Conservation (phyloP, 2,888 invertebrate genomes). For the Ophion ellenae region DNA sequence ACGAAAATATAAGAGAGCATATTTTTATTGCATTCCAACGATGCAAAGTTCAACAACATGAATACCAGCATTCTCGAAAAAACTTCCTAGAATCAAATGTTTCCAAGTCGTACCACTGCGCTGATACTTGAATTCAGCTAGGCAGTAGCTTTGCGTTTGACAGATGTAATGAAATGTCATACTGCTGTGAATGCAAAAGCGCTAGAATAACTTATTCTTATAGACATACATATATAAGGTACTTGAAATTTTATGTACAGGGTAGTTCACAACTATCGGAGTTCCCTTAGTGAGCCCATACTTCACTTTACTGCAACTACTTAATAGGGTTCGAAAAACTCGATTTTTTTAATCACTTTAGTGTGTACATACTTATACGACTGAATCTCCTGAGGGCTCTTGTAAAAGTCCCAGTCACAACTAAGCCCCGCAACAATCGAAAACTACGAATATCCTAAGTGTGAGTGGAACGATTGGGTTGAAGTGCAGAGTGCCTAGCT, state of each 20-base stretch:
- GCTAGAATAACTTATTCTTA: conserved; percentile 9
- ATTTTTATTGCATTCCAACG: not conserved
- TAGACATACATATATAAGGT: not conserved
- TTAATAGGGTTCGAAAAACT: too few relatives aligned
- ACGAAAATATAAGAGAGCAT: too few relatives aligned
- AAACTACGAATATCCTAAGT: conserved; percentile 2
- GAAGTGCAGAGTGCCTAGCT: conserved; percentile 1
- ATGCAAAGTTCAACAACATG: not conserved
- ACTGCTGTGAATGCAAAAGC: conserved; percentile 28
- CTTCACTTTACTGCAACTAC: too few relatives aligned
- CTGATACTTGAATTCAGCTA: conserved; percentile 26
- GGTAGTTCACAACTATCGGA: too few relatives aligned
- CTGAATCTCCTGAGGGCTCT: conserved; percentile 18
- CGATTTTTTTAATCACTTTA: too few relatives aligned
- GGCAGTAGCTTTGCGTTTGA: conserved; percentile 40
- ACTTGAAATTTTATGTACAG: too few relatives aligned
- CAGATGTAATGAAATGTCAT: conserved; percentile 51
- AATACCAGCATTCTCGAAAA: conserved; percentile 1
- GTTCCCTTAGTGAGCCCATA: too few relatives aligned
- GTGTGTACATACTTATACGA: not conserved
- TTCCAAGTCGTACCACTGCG: not conserved
- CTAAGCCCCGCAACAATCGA: conserved; percentile 25
- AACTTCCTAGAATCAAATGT: not conserved
- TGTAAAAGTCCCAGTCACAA: conserved; percentile 39
- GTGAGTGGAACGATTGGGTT: not conserved